phyloP scores from a whole-genome alignment of 2,113 vertebrate species.

The Varanus komodoensis region DNA sequence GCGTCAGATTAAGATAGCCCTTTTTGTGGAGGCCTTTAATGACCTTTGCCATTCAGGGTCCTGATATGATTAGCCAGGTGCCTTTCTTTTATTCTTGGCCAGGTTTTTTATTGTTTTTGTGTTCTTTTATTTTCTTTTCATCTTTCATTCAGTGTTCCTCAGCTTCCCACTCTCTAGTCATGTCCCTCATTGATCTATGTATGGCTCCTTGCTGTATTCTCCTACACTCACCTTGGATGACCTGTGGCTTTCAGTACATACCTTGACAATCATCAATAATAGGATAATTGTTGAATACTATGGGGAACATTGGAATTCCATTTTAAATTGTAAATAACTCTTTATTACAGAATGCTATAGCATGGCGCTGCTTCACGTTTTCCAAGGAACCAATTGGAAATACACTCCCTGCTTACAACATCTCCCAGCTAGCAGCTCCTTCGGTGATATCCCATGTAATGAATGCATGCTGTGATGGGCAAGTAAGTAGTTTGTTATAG shows the following conservation, averaged over 20 bases:
- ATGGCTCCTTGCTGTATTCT: background rate
- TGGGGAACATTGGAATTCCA: background rate
- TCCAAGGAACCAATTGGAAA: constrained; percentile 85
- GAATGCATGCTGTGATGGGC: constrained; percentile 85
- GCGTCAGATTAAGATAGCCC: no score
- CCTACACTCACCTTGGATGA: no score
- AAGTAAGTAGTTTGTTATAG: constrained; percentile 78
- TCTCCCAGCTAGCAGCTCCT: constrained; percentile 77
- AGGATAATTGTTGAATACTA: background rate
- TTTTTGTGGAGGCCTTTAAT: no score
- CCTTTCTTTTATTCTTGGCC: no score
- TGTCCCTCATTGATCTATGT: background rate
- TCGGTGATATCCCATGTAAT: constrained; percentile 92
- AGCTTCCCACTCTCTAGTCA: background rate
- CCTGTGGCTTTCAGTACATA: no score
- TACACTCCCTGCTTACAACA: constrained; percentile 65
- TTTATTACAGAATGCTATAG: constrained; percentile 84
- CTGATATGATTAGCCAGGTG: no score
- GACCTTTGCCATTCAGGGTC: no score
- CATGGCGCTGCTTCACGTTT: constrained; percentile 93
- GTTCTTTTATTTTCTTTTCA: background rate
- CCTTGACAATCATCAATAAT: background rate
- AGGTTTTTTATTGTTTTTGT: no score
- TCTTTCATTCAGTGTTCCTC: background rate
- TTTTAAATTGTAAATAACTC: constrained; percentile 16